phyloP scores from a whole-genome alignment of 2,888 invertebrate genomes.

The Aromia moschata region DNA sequence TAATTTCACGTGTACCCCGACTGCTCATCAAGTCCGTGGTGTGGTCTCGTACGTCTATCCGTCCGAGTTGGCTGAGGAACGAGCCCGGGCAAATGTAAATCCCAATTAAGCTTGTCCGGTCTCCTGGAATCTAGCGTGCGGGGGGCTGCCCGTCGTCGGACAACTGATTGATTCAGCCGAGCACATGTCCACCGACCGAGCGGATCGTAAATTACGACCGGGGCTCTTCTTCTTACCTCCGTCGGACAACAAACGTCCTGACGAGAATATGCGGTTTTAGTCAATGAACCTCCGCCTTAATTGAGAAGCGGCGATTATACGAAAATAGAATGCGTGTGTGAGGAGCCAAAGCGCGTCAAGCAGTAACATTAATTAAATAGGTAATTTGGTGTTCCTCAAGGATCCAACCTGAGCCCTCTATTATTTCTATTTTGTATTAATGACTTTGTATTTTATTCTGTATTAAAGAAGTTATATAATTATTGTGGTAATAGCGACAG shows the following conservation, averaged over 20 bases:
- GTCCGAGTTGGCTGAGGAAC: conserved; percentile 47
- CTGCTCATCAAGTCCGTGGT: conserved; percentile 40
- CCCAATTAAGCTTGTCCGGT: conserved; percentile 61
- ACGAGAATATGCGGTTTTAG: conserved; percentile 29
- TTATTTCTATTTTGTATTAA: too few relatives aligned
- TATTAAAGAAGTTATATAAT: too few relatives aligned
- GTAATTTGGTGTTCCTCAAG: too few relatives aligned
- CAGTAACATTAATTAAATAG: too few relatives aligned
- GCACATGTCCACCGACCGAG: conserved; percentile 56
- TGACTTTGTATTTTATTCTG: too few relatives aligned
- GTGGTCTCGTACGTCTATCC: conserved; percentile 35
- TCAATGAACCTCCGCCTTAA: conserved; percentile 27
- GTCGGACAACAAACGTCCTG: conserved; percentile 27
- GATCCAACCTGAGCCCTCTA: too few relatives aligned
- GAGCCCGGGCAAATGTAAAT: conserved; percentile 60
- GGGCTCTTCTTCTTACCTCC: conserved; percentile 24
- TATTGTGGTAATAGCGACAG: too few relatives aligned
- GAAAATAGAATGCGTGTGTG: too few relatives aligned
- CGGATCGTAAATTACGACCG: conserved; percentile 56
- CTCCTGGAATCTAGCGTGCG: conserved; percentile 55
- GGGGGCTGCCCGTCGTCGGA: conserved; percentile 56
- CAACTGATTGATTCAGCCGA: conserved; percentile 63
- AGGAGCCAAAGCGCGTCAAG: too few relatives aligned
- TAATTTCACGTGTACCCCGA: conserved; percentile 34
- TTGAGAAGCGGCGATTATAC: too few relatives aligned